A percentile compares a stretch with the other conserved stretches of the same genome.
Evolutionary conservation across 1,140 invertebrate genomes (phyloP).

Genomic region (Drosophila azteca): DNA sequence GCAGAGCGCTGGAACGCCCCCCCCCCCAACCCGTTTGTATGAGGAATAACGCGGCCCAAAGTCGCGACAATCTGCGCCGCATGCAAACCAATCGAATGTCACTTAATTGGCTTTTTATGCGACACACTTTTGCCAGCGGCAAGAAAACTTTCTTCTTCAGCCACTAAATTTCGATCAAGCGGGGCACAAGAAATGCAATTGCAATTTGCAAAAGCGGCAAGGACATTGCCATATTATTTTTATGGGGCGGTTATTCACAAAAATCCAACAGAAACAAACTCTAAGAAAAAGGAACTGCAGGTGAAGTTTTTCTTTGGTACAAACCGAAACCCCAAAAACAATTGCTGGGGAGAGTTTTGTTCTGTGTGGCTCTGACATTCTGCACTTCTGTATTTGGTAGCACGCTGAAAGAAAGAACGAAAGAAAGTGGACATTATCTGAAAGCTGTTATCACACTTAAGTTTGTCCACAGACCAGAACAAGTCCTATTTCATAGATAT

Average conservation of each 20-base stretch:
- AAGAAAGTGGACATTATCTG: too few relatives aligned
- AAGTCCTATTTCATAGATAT: too few relatives aligned
- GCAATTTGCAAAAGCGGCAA: slow-evolving; percentile 61
- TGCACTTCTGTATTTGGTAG: too few relatives aligned
- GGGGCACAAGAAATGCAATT: slow-evolving; percentile 28
- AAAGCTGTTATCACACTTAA: too few relatives aligned
- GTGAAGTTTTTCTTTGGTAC: slow-evolving; percentile 39
- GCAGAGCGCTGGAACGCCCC: slow-evolving; percentile 26
- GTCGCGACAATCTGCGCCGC: slow-evolving; percentile 33
- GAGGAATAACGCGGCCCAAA: neutral
- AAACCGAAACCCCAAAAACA: slow-evolving; percentile 4
- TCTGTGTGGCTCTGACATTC: slow-evolving; percentile 1
- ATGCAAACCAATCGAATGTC: slow-evolving; percentile 63
- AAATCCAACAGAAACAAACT: slow-evolving; percentile 11
- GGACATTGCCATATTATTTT: slow-evolving; percentile 71
- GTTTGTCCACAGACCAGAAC: too few relatives aligned
- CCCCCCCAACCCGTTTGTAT: neutral
- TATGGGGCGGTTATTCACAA: slow-evolving; percentile 62
- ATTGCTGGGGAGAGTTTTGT: slow-evolving; percentile 6
- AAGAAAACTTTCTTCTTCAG: slow-evolving; percentile 26
- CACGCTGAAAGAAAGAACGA: too few relatives aligned
- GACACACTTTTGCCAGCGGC: slow-evolving; percentile 42
- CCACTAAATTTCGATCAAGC: slow-evolving; percentile 67
- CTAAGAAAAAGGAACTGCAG: slow-evolving; percentile 31
- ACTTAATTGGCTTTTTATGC: slow-evolving; percentile 68